These are phyloP conservation scores for Trididemnum miniatum DNA, from an alignment of 23 tunicate genomes.

Conservation along the genomic window DNA sequence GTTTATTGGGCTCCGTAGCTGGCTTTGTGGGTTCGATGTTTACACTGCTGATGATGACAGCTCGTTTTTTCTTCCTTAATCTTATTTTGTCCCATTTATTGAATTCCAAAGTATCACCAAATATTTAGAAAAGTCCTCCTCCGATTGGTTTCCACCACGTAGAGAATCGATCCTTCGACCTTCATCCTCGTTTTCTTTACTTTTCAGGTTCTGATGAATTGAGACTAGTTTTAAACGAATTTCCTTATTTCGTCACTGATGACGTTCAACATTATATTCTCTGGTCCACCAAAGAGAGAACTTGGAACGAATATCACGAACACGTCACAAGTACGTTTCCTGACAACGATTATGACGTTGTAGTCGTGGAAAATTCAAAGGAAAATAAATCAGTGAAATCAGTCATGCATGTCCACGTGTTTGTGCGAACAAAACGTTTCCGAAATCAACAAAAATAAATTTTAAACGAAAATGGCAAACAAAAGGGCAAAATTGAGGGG, in stretches of 20 bases:
- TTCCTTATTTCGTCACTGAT: slow-evolving; percentile 4
- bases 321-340: slow-evolving; percentile 5
- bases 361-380: slow-evolving; percentile 30
- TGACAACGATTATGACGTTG: slow-evolving; percentile 10
- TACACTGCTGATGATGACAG: too few relatives aligned
- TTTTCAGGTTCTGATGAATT: background rate
- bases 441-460: too few relatives aligned
- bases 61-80: too few relatives aligned
- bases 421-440: too few relatives aligned
- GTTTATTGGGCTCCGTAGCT: too few relatives aligned
- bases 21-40: too few relatives aligned
- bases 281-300: slow-evolving; percentile 5
- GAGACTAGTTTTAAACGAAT: slow-evolving; percentile 12
- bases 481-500: too few relatives aligned
- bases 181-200: background rate
- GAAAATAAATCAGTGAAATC: slow-evolving; percentile 35
- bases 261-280: slow-evolving; percentile 15
- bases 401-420: slow-evolving; percentile 38
- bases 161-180: background rate
- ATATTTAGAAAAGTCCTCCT: too few relatives aligned
- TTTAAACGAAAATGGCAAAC: too few relatives aligned
- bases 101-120: too few relatives aligned
- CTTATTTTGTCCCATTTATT: too few relatives aligned
- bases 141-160: too few relatives aligned
- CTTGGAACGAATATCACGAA: background rate